Evolutionary conservation across 2,888 invertebrate species (phyloP), one percentile per base, ranked within the genome.

Genomic region (Dolomedes plantarius): DNA sequence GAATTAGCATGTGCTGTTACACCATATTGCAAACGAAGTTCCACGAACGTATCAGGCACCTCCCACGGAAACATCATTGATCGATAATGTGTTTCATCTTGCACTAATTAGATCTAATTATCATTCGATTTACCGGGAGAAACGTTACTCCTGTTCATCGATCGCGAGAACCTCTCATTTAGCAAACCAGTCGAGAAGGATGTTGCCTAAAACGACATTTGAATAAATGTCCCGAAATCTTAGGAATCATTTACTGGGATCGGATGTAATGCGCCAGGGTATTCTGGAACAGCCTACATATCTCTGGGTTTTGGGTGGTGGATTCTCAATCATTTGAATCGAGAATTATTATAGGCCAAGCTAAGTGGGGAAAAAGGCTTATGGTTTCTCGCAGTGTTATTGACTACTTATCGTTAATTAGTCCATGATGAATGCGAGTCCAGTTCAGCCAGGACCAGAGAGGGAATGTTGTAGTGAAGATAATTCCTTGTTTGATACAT

Each of bases 61-160:
- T 19, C 56, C 56, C 56, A 19, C 56, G 5, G 23, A 56, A 23
- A 56, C 16, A 56, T 56, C 56, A 56, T 23, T 23, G 23, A 56
- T 56, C 56, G 56, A 56, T 56, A 56, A 56, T 56, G 56, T 56
- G 56, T 56, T 56, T 56, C 56, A 56, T 56, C 23, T 56, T 56
- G 19, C 56, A 56, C 56, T 56, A 56, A 56, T 56, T 56, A 56
- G 56, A 56, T 56, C 56, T 56, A 56, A 56, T 56, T 56, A 56
- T 56, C 56, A 23, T 56, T 56, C 56, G 56, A 56, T 56, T 56
- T 56, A 23, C 19, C 46, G 23, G 56, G 56, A 16, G 56, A 56
- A 56, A 23, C 23, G 56, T 5, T 56, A 23, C 56, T 23, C 56
- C 23, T 23, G 56, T 2, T 23, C 56, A 56, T 56, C 23, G 56